A percentile compares a stretch with the other conserved stretches of the same genome.
These are phyloP conservation scores for Corythaeola cristata DNA, from an alignment of 2,113 vertebrate genomes.

Conservation along the genomic window DNA sequence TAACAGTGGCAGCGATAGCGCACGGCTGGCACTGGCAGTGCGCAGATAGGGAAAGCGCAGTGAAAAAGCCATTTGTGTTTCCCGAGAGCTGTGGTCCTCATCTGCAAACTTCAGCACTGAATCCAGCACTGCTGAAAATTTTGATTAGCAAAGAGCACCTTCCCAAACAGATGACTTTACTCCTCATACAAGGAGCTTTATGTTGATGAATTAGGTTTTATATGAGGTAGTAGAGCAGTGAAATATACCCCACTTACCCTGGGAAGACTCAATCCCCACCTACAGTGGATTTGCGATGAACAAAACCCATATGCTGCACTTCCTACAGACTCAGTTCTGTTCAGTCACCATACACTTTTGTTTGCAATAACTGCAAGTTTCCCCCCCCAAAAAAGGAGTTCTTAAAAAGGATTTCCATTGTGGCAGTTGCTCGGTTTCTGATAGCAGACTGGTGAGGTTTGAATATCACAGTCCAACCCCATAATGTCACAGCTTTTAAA, in stretches of 20 bases:
- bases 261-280: neutral
- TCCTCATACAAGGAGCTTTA: neutral
- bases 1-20: neutral
- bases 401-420: neutral
- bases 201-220: neutral
- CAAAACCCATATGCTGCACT: neutral
- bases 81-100: neutral
- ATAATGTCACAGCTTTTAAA: neutral
- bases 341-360: neutral
- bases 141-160: neutral
- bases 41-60: neutral
- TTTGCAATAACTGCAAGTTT: neutral
- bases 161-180: neutral
- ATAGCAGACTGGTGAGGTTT: neutral
- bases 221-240: neutral
- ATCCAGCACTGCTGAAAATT: neutral
- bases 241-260: neutral
- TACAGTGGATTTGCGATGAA: neutral
- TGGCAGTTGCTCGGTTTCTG: neutral
- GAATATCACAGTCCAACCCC: neutral
- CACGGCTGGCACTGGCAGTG: neutral
- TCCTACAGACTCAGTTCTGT: neutral
- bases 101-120: neutral
- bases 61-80: conserved; percentile 23
- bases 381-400: neutral